Conservation (phyloP, 2,113 vertebrate species). For the Typhlomys cinereus region DNA sequence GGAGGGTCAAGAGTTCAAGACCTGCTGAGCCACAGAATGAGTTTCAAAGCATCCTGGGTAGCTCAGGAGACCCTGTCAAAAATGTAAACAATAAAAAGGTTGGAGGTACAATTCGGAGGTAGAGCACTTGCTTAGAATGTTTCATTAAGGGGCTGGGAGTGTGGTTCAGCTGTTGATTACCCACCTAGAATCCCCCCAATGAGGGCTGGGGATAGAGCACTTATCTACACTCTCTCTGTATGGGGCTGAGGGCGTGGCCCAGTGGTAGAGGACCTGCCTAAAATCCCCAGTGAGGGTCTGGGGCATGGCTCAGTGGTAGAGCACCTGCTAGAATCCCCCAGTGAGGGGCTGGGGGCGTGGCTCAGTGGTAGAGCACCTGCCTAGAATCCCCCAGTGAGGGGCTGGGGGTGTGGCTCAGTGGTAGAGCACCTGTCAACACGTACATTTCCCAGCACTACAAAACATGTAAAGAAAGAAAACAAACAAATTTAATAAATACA, state of each 20-base stretch:
- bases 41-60: not conserved
- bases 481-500: not conserved
- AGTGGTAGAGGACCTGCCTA: not conserved
- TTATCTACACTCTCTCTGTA: not conserved
- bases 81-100: not conserved
- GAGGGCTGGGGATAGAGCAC: not conserved
- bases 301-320: not conserved
- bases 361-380: too few species aligned
- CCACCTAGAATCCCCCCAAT: not conserved
- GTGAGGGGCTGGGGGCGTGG: not conserved
- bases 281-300: not conserved
- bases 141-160: not conserved
- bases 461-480: too few species aligned
- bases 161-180: not conserved
- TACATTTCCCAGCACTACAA: not conserved
- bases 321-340: not conserved
- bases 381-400: not conserved
- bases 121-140: too few species aligned
- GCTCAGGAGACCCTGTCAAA: not conserved
- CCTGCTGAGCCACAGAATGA: not conserved
- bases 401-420: not conserved
- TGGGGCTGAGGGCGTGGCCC: not conserved
- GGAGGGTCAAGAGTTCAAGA: not conserved
- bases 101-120: not conserved
- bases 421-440: not conserved